Base-by-base conservation (phyloP, 2,888 invertebrate genomes). In the Oscheius sp. region DNA sequence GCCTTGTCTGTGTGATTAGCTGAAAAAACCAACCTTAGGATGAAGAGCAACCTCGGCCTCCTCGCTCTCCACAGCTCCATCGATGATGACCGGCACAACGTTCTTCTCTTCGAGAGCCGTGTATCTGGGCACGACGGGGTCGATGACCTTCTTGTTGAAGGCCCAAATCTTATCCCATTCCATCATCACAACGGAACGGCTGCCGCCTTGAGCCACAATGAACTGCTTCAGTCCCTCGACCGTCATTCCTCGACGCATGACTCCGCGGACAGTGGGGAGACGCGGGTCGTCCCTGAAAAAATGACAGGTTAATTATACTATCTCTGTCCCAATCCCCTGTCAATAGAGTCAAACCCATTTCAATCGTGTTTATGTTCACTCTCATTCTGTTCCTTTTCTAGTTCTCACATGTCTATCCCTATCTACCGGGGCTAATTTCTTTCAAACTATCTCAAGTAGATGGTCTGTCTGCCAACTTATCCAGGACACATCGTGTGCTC, bases 121-220 rank as follows among this genome's bases (percentile, higher is more conserved):
- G 68, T 80, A 84, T 75, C 84, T 93, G 1, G 96, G 94, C 0
- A 96, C 96, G 84, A 96, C 92, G 0, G 97, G 96, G 91, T 99
- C 99, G 79, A 99, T 96, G 1, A 96, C 94, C 92, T 99, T 99
- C 90, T 97, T 98, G 90, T 99, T 99, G 88, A 98, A 95, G 11
- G 98, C 93, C 99, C 99, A 99, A 85, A 99, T 97, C 91, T 99
- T 99, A 90, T 99, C 99, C 99, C 99, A 99, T 90, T 97, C 96
- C 99, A 99, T 99, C 90, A 96, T 95, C 2, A 97, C 97, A 7
- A 99, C 96, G 0, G 96, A 95, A 76, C 95, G 93, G 65, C 96
- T 97, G 63, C 97, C 96, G 72, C 99, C 99, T 92, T 92, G 99
- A 13, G 98, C 96, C 76, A 95, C 93, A 79, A 99, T 98, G 90